phyloP scores from a whole-genome alignment of 2,888 invertebrate species.

The Apamea anceps region DNA sequence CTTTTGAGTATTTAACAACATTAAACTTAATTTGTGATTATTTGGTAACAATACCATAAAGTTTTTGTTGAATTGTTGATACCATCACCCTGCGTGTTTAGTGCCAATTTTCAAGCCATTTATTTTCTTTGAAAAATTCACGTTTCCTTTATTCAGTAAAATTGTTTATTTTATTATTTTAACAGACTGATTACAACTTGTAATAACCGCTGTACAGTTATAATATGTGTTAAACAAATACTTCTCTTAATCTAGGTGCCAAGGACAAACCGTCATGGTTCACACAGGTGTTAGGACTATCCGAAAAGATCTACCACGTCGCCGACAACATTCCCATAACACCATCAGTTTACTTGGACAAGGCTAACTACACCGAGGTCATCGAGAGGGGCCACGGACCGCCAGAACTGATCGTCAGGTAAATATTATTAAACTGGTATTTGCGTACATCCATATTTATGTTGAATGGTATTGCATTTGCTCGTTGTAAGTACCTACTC shows the following conservation, averaged over 20 bases:
- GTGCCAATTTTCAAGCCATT: too few species aligned
- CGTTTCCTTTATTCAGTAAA: too few species aligned
- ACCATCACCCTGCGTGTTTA: too few species aligned
- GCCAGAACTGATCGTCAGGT: constrained; percentile 91
- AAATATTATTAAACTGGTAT: constrained; percentile 50
- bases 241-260: constrained; percentile 20
- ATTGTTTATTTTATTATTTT: too few species aligned
- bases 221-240: background rate
- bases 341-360: constrained; percentile 91
- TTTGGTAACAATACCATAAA: too few species aligned
- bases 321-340: constrained; percentile 91
- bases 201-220: too few species aligned
- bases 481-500: background rate
- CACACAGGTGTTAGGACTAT: constrained; percentile 88
- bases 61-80: too few species aligned
- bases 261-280: constrained; percentile 77
- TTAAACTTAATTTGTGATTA: too few species aligned
- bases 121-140: too few species aligned
- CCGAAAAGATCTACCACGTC: constrained; percentile 91
- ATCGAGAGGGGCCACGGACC: constrained; percentile 94
- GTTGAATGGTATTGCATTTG: constrained; percentile 8
- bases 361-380: constrained; percentile 92
- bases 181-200: too few species aligned
- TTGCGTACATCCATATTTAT: constrained; percentile 35
- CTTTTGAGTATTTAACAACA: too few species aligned